A percentile compares a stretch with the other conserved stretches of the same genome.
phyloP scores from a whole-genome alignment of 2,888 invertebrate genomes.

The Conistra vaccinii region DNA sequence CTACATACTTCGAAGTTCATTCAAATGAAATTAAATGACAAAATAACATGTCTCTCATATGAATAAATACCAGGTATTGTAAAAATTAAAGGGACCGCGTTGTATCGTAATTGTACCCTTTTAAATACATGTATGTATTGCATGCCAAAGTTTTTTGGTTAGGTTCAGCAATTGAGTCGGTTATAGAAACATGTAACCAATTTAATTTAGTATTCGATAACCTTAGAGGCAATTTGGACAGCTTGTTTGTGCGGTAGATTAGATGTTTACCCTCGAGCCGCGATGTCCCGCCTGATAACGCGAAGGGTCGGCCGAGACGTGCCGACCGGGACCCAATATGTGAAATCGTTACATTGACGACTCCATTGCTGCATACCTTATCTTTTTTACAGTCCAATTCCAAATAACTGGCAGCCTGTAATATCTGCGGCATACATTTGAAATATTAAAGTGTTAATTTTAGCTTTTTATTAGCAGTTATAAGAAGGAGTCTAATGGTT shows the following conservation, averaged over 20 bases:
- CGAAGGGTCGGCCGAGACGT: conserved; percentile 80
- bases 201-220: conserved; percentile 87
- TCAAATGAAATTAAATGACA: conserved; percentile 33
- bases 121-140: conserved; percentile 62
- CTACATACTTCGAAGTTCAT: conserved; percentile 19
- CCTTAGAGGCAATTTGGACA: conserved; percentile 84
- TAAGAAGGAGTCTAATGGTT: conserved; percentile 43
- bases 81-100: conserved; percentile 28
- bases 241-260: conserved; percentile 86
- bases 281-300: conserved; percentile 85
- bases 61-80: conserved; percentile 45
- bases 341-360: conserved; percentile 83
- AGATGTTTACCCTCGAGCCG: conserved; percentile 84
- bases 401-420: conserved; percentile 71
- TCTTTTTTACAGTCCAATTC: conserved; percentile 80
- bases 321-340: conserved; percentile 81
- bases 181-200: conserved; percentile 80
- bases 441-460: conserved; percentile 63
- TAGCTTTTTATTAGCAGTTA: conserved; percentile 56
- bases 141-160: conserved; percentile 66
- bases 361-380: conserved; percentile 80
- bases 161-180: conserved; percentile 70
- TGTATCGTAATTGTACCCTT: conserved; percentile 47
- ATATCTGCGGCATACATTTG: conserved; percentile 60
- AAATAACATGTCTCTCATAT: conserved; percentile 30